Evolutionary conservation across 2,888 invertebrate species (phyloP), one percentile per base, ranked within the genome.

Genomic region (Colletes collaris): DNA sequence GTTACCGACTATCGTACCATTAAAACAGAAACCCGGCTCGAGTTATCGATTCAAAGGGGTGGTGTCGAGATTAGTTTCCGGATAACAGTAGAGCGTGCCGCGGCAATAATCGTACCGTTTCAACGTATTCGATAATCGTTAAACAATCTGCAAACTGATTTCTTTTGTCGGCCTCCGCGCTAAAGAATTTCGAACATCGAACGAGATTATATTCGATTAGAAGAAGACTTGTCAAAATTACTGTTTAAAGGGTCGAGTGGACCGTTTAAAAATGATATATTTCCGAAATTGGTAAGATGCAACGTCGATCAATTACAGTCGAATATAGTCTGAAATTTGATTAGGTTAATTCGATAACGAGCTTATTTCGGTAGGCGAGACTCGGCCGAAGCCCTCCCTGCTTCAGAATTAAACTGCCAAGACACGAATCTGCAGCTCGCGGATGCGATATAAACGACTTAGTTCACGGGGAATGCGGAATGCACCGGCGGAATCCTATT

Each of bases 271-370:
- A 40, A 40, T 40, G 4, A 40, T 7, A 4, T 7, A 40, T 40
- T 40, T 44, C 40, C 16, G 59, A 44, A 59, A 59, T 16, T 10
- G 6, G 46, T 6, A 46, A 63, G 50, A 50, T 11, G 46, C 40
- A 68, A 35, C 64, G 58, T 63, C 74, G 55, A 68, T 81, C 62
- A 76, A 69, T 82, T 40, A 50, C 68, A 63, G 35, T 75, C 67
- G 66, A 76, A 68, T 58, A 64, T 52, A 62, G 78, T 65, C 64
- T 11, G 79, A 80, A 83, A 82, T 76, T 85, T 74, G 84, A 85
- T 83, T 76, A 79, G 64, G 69, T 79, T 86, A 84, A 85, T 80
- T 84, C 77, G 80, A 72, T 87, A 86, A 87, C 79, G 69, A 64
- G 87, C 78, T 86, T 86, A 86, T 83, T 86, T 84, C 76, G 79